A percentile compares a stretch with the other conserved stretches of the same genome.
These are phyloP conservation scores for Montipora sp. DNA, from an alignment of 64 coral and sea anemone genomes.

Conservation along the genomic window DNA sequence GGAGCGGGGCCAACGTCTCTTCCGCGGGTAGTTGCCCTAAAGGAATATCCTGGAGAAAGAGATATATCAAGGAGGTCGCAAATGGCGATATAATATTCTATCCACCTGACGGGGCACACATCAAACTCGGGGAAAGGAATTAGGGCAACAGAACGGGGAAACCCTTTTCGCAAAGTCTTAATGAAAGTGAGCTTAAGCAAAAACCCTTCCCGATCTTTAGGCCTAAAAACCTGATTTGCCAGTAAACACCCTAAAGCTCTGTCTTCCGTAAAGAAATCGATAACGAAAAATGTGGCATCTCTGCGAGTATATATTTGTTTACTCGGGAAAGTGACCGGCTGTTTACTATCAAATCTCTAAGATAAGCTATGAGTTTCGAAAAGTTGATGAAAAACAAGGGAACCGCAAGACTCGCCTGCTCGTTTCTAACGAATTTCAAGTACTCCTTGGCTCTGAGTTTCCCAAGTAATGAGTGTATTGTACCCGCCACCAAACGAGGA, in stretches of 20 bases:
- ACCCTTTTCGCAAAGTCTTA: not conserved
- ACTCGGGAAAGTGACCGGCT: not conserved
- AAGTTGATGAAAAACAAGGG: conserved; percentile 54
- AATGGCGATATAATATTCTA: no score
- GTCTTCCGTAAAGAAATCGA: conserved; percentile 62
- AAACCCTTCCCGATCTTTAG: conserved; percentile 46
- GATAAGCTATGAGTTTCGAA: not conserved
- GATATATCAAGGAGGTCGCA: no score
- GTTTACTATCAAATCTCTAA: not conserved
- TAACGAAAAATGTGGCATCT: conserved; percentile 46
- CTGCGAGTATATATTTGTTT: conserved; percentile 56
- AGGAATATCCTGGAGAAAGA: no score
- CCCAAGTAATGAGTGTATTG: not conserved
- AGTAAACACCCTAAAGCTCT: conserved; percentile 48
- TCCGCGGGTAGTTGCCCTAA: no score
- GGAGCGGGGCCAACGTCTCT: no score
- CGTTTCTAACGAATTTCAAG: conserved; percentile 34
- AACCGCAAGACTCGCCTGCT: not conserved
- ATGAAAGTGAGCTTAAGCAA: conserved; percentile 20
- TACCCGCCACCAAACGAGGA: not conserved
- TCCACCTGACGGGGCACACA: no score
- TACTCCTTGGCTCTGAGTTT: conserved; percentile 1
- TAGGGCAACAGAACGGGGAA: no score
- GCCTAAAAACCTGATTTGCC: conserved; percentile 42
- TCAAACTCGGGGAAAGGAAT: no score